Evolutionary conservation across 1,140 invertebrate species (phyloP), one percentile per base, ranked within the genome.

Genomic region (Druon quercuslanigerum): DNA sequence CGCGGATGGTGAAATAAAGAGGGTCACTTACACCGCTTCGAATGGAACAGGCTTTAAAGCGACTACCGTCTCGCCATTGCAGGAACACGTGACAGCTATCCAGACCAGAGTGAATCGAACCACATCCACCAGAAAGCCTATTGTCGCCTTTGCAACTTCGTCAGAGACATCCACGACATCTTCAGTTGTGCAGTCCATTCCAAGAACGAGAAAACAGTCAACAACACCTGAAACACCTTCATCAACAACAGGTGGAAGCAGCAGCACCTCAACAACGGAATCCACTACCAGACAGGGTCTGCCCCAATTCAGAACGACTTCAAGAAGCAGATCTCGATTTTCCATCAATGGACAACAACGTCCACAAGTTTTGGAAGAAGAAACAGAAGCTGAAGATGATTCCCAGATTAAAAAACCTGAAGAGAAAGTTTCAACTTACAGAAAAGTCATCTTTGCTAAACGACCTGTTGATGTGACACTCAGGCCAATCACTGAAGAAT

Each of bases 11-110:
- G 94, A 96, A 87, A 94, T 96, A 73, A 96, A 97, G 91, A 92
- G 95, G 57, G 95, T 97, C n/a, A 96, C 96, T 7, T 97, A 97
- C 89, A 94, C 94, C 8, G 92, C 92, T 6, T 93, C 87, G 52
- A 93, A 93, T 79, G 91, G 92, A 78, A 92, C 92, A n/a, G 92
- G 92, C 17, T 92, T 92, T 91, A 89, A 91, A 92, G 86, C 89
- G 80, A 90, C 91, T 80, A 88, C 89, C 75, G 82, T 91, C 79
- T 88, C 90, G 57, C 90, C 91, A 83, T 90, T 90, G 70, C 89
- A 92, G 82, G 90, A 92, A 88, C 86, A 91, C 51, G 85, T 91
- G 17, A 91, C 92, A 2, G 91, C 92, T 3, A 91, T 92, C 5
- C 92, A 92, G 88, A 91, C 90, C 77, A 82, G 86, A 0, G 71